Conservation (phyloP, 2,888 invertebrate species). For the Lamproptera curius region DNA sequence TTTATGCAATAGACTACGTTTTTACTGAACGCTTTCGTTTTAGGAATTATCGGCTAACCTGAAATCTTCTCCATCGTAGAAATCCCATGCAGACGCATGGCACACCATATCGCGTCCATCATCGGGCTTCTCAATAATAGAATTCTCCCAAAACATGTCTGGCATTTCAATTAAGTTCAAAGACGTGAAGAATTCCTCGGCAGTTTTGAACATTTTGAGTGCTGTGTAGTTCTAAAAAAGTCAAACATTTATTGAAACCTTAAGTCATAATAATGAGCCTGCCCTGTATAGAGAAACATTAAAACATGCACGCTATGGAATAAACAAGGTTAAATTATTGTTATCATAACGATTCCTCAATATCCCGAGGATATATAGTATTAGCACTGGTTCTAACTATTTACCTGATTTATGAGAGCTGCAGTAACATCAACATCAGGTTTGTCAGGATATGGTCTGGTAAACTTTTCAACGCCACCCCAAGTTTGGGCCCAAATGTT, state of each 20-base stretch:
- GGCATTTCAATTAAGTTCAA: constrained; percentile 88
- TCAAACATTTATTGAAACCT: too few species aligned
- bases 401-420: constrained; percentile 82
- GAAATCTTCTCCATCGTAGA: constrained; percentile 88
- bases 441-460: constrained; percentile 84
- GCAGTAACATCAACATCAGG: constrained; percentile 83
- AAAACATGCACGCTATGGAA: too few species aligned
- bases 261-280: too few species aligned
- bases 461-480: constrained; percentile 80
- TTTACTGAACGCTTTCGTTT: too few species aligned
- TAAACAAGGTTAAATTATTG: too few species aligned
- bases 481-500: constrained; percentile 92
- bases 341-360: too few species aligned
- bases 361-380: too few species aligned
- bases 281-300: too few species aligned
- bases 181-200: constrained; percentile 91
- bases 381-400: too few species aligned
- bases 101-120: constrained; percentile 87
- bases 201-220: constrained; percentile 86
- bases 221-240: constrained; percentile 85
- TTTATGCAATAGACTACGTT: too few species aligned
- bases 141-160: constrained; percentile 88
- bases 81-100: constrained; percentile 94
- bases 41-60: too few species aligned
- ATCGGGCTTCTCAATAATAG: constrained; percentile 88